Evolutionary conservation across 1,140 invertebrate species (phyloP), one percentile per base, ranked within the genome.

Genomic region (Thaumatotibia leucotreta): DNA sequence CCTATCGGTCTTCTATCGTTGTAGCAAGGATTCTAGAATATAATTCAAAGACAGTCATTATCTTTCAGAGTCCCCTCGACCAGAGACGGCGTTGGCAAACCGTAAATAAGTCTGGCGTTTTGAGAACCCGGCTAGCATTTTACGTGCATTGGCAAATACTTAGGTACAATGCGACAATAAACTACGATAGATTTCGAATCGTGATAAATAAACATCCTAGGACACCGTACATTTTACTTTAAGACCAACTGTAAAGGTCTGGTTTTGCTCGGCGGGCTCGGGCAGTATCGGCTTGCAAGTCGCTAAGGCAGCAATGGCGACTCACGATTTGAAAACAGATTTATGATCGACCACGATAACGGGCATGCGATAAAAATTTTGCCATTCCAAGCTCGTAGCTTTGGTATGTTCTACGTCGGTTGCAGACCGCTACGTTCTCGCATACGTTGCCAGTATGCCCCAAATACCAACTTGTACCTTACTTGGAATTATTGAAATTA

Each of bases 261-360:
- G 78, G 72, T 77, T 80, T 84, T 66, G 76, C 69, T 72, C 70
- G 69, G 52, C 65, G 63, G 62, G 58, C 62, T 50, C 62, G 66
- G 66, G 64, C 65, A 71, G 76, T 80, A 80, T 80, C 74, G 75
- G 77, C 74, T 82, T 74, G 77, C 72, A 76, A 69, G 74, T 73
- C 69, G 75, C 68, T 64, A 74, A 71, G 75, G 72, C 75, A 75
- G 79, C 74, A 83, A 83, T 82, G 83, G 84, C 86, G 81, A 87
- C 85, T 89, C 88, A 89, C 86, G 88, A 89, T 88, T 91, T 79
- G 80, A 88, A 91, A 91, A 89, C 85, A 87, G 88, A 91, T 91
- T 91, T 91, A 91, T 91, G 88, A 87, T 90, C 86, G 83, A 66
- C 80, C 73, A 89, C 88, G 88, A 91, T 91, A 89, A 89, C 86